These are phyloP conservation scores for Paracanthobrama guichenoti DNA, from an alignment of 2,113 vertebrate genomes.

Conservation along the genomic window DNA sequence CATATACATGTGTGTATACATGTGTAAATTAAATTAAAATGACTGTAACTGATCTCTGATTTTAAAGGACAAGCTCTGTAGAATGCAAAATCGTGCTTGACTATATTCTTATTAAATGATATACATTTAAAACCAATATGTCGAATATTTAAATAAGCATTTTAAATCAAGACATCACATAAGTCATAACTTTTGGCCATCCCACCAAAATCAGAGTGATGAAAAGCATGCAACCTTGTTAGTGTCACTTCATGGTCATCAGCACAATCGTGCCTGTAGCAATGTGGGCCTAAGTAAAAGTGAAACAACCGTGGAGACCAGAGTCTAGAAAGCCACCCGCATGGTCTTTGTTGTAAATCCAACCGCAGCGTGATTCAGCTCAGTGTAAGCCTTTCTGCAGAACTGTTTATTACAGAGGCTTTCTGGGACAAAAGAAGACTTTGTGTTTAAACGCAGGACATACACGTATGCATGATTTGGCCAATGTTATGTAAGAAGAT, in stretches of 20 bases:
- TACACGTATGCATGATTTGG: constrained; percentile 34
- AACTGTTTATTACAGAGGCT: constrained; percentile 52
- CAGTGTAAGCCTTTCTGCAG: constrained; percentile 31
- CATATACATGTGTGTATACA: no score
- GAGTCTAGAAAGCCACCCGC: constrained; percentile 20
- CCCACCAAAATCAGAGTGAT: background rate
- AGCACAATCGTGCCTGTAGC: constrained; percentile 1
- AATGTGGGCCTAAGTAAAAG: background rate
- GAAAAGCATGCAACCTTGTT: constrained; percentile 24
- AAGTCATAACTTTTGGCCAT: background rate
- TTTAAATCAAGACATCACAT: background rate
- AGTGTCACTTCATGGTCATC: constrained; percentile 31
- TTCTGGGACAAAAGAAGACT: constrained; percentile 56
- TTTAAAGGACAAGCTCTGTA: background rate
- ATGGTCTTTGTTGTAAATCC: constrained; percentile 50
- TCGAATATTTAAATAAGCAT: background rate
- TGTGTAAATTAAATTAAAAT: background rate
- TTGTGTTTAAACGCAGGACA: constrained; percentile 51
- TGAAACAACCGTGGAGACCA: background rate
- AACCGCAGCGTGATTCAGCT: constrained; percentile 40
- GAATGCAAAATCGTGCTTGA: background rate
- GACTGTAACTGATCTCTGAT: background rate
- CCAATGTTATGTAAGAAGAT: constrained; percentile 41
- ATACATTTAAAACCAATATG: background rate
- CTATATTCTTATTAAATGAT: background rate